Conservation (phyloP, 2,888 invertebrate species). For the Abrostola triplasia region DNA sequence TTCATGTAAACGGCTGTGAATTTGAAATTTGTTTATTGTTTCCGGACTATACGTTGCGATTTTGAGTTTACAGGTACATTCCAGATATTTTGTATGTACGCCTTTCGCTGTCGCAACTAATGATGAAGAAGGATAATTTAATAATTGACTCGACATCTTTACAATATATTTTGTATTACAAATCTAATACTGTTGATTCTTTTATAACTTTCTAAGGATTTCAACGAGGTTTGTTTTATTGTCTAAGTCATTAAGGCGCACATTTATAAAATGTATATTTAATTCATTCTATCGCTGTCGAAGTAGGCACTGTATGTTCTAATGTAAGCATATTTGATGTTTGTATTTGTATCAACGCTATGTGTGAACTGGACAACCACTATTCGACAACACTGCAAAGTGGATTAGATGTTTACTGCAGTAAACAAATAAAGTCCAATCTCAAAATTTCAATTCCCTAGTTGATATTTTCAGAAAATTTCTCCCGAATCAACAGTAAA, state of each 20-base stretch:
- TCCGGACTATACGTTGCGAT: conserved; percentile 27
- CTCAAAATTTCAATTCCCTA: not conserved
- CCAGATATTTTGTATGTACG: not conserved
- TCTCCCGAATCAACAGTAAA: not conserved
- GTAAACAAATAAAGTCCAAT: not conserved
- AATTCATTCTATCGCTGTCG: too few species aligned
- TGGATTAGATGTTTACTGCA: not conserved
- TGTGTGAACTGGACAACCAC: too few species aligned
- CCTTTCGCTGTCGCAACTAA: conserved; percentile 15
- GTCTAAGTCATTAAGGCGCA: too few species aligned
- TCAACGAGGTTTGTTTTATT: not conserved
- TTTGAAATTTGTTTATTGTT: conserved; percentile 38
- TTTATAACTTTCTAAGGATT: not conserved
- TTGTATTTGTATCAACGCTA: too few species aligned
- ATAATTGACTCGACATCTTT: conserved; percentile 15
- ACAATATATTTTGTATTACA: conserved; percentile 18
- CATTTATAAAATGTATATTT: too few species aligned
- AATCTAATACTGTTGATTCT: conserved; percentile 3
- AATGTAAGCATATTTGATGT: too few species aligned
- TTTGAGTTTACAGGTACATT: not conserved
- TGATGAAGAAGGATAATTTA: not conserved
- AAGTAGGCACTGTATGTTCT: too few species aligned
- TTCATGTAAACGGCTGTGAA: conserved; percentile 50
- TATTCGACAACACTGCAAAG: not conserved
- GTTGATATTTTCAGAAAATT: conserved; percentile 3